Evolutionary conservation across 2,888 invertebrate species (phyloP).

Genomic region (Ceraclea dissimilis): DNA sequence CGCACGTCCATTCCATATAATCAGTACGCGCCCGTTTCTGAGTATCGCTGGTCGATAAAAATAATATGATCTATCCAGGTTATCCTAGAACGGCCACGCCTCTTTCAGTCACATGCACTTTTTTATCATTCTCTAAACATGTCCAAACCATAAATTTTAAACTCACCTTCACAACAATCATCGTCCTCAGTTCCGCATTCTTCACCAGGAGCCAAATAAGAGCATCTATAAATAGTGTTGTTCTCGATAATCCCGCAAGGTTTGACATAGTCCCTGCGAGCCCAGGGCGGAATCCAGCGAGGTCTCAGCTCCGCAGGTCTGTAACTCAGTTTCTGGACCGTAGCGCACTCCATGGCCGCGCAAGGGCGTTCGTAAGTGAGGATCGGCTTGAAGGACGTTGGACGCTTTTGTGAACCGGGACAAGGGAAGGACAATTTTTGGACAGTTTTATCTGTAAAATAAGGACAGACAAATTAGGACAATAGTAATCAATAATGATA

Average conservation of each 20-base stretch:
- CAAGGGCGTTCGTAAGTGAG: conserved; percentile 44
- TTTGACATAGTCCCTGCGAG: conserved; percentile 41
- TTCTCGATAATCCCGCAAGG: conserved; percentile 43
- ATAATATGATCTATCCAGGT: too few relatives aligned
- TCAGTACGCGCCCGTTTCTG: too few relatives aligned
- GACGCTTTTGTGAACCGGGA: conserved; percentile 41
- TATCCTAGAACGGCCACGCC: too few relatives aligned
- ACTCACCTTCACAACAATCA: conserved; percentile 28
- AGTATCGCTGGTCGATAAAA: too few relatives aligned
- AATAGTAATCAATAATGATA: background rate
- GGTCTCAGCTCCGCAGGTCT: conserved; percentile 38
- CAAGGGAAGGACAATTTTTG: conserved; percentile 56
- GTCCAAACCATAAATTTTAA: background rate
- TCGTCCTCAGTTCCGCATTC: conserved; percentile 49
- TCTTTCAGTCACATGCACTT: too few relatives aligned
- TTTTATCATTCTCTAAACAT: too few relatives aligned
- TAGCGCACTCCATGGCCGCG: conserved; percentile 48
- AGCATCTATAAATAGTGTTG: conserved; percentile 54
- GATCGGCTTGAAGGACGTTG: conserved; percentile 41
- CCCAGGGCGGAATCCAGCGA: conserved; percentile 44
- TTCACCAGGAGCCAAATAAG: conserved; percentile 53
- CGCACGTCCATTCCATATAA: too few relatives aligned
- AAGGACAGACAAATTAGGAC: too few relatives aligned
- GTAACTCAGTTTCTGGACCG: conserved; percentile 51
- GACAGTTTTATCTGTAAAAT: conserved; percentile 49